A percentile compares a stretch with the other conserved stretches of the same genome.
These are phyloP conservation scores for Rhopalosiphum padi DNA, from an alignment of 1,140 invertebrate species.

Conservation along the genomic window DNA sequence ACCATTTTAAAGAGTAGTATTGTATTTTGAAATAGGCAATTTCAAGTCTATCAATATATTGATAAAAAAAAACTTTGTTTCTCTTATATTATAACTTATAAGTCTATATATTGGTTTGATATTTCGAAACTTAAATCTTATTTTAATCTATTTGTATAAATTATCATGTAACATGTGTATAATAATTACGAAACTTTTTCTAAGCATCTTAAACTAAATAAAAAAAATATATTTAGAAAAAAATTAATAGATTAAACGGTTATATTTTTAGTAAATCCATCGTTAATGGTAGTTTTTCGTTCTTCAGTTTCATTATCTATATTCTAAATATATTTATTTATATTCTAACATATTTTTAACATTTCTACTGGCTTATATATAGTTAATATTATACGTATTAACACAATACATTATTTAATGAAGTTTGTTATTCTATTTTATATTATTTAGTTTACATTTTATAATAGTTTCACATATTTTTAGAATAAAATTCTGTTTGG, in stretches of 20 bases:
- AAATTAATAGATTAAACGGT: neutral
- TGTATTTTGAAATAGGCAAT: too few relatives aligned
- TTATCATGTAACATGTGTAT: neutral
- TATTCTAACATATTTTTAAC: neutral
- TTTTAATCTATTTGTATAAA: neutral
- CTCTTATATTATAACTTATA: too few relatives aligned
- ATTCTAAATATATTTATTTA: neutral
- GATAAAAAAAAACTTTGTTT: too few relatives aligned
- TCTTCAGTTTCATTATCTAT: neutral
- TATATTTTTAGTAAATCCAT: neutral
- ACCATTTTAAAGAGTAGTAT: too few relatives aligned
- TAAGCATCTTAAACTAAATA: neutral
- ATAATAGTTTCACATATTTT: neutral
- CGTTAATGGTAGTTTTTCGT: neutral
- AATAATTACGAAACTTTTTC: neutral
- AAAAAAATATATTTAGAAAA: neutral
- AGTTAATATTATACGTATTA: neutral
- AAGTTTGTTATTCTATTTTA: neutral
- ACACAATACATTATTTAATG: neutral
- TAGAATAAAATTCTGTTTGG: neutral
- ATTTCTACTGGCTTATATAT: neutral
- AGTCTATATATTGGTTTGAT: neutral
- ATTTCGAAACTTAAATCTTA: neutral
- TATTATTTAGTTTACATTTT: neutral
- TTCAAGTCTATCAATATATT: too few relatives aligned